Conservation (phyloP, 2,888 invertebrate genomes). For the Blera fallax region DNA sequence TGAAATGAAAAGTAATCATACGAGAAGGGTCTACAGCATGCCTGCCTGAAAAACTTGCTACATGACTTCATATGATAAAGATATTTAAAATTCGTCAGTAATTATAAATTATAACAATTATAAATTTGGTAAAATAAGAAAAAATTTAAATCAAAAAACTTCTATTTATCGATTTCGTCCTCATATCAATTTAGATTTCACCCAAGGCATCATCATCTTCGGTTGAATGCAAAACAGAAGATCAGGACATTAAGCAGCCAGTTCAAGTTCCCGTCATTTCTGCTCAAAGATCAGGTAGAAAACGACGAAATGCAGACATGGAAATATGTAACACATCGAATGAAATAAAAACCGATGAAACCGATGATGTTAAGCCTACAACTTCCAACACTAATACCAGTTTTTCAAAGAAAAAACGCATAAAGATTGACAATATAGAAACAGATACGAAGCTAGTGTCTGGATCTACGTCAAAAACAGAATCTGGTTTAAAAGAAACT, state of each 20-base stretch:
- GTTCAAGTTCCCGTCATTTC: slow-evolving; percentile 10
- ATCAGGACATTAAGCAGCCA: slow-evolving; percentile 23
- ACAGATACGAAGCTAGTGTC: slow-evolving; percentile 2
- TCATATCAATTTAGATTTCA: neutral
- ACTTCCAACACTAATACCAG: neutral
- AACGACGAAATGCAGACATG: slow-evolving; percentile 57
- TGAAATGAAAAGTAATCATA: too few species aligned
- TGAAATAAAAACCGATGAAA: slow-evolving; percentile 38
- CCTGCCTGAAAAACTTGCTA: too few species aligned
- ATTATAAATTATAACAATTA: too few species aligned
- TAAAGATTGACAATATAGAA: slow-evolving; percentile 22
- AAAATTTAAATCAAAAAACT: too few species aligned
- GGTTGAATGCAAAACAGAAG: slow-evolving; percentile 30
- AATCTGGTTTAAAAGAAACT: too few species aligned
- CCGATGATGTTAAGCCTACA: slow-evolving; percentile 39
- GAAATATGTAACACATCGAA: slow-evolving; percentile 9
- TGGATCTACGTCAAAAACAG: neutral
- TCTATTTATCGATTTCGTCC: neutral
- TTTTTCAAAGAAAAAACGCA: slow-evolving; percentile 43
- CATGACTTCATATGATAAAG: too few species aligned
- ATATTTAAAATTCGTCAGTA: too few species aligned
- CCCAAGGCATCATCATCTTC: neutral
- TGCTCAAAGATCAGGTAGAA: slow-evolving; percentile 25
- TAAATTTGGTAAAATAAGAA: too few species aligned
- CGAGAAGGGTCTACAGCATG: too few species aligned